Conservation (phyloP, 2,888 invertebrate species). For the Dicyrtoma fusca region DNA sequence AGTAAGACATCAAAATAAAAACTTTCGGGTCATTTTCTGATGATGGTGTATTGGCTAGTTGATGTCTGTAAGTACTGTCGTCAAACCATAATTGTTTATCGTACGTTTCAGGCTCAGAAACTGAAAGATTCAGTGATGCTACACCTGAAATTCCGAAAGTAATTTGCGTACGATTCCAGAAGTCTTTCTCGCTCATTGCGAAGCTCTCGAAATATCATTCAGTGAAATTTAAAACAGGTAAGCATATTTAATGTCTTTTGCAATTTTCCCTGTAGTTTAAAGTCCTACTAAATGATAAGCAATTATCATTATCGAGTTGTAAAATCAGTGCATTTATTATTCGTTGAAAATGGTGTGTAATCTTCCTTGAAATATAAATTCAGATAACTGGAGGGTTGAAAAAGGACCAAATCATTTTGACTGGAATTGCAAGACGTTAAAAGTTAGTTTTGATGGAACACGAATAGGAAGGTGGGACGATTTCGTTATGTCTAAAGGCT, state of each 20-base stretch:
- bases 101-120: no score
- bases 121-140: background rate
- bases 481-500: constrained; percentile 48
- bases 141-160: background rate
- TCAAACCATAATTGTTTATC: no score
- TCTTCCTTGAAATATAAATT: no score
- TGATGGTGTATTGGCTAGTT: no score
- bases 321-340: constrained; percentile 1
- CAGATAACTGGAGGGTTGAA: constrained; percentile 53
- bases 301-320: no score
- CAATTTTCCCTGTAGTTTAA: constrained; percentile 7
- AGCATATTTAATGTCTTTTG: constrained; percentile 6
- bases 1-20: constrained; percentile 8
- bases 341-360: background rate
- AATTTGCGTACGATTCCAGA: constrained; percentile 40
- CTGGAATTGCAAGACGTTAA: constrained; percentile 45
- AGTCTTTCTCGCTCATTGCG: constrained; percentile 52
- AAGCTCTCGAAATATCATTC: constrained; percentile 55
- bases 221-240: constrained; percentile 53
- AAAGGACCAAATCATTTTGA: constrained; percentile 51
- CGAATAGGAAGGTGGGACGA: constrained; percentile 50
- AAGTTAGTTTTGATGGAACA: constrained; percentile 51
- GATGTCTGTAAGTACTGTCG: no score
- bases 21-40: no score
- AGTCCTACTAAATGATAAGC: no score